Base-by-base conservation (phyloP, 2,797 vertebrate species). In the Morus bassanus region DNA sequence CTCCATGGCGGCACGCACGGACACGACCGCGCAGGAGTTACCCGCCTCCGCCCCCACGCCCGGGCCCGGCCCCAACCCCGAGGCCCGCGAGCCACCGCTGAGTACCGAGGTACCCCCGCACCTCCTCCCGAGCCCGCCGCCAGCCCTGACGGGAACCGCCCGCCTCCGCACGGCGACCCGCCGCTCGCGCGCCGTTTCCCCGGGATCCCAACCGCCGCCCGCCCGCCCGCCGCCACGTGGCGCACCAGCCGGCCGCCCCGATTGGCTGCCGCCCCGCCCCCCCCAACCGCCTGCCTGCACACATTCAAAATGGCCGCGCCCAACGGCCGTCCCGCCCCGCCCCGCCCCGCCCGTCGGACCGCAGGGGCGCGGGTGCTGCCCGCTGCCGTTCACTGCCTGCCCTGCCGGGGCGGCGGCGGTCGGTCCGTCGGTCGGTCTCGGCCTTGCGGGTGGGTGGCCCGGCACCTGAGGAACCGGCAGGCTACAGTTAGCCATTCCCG, bases 251-350 rank as follows among this genome's bases (percentile, higher is more conserved):
- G 2, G 13, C 21, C 27, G 0, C 24, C 5, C 21, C n/a, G 12
- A 91, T 87, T 89, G 85, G 94, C 61, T 22, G 30, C 28, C 13
- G 1, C 9, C 9, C 11, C 21, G 0, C 43, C 43, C 43, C 43
- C 14, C 43, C 24, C 18, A 2, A 10, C 35, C 53, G 8, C 27
- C 33, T 19, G 24, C 30, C 23, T 27, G 10, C 31, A 4, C 4
- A 11, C 39, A 2, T 23, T 76, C 77, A 95, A 96, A 80, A 96
- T 94, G 94, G 92, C 93, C 35, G 75, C 68, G 51, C 57, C 65
- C 56, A 31, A 17, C 31, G 6, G 24, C 35, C 4, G 23, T 1
- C 4, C 51, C 27, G 24, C 50, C 11, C 18, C 21, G 24, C 25
- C 5, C 27, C 27, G 51, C 16, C 15, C 25, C 25, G 5, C 50